phyloP scores from a whole-genome alignment of 1,140 invertebrate species.

The Drosophila neocordata region DNA sequence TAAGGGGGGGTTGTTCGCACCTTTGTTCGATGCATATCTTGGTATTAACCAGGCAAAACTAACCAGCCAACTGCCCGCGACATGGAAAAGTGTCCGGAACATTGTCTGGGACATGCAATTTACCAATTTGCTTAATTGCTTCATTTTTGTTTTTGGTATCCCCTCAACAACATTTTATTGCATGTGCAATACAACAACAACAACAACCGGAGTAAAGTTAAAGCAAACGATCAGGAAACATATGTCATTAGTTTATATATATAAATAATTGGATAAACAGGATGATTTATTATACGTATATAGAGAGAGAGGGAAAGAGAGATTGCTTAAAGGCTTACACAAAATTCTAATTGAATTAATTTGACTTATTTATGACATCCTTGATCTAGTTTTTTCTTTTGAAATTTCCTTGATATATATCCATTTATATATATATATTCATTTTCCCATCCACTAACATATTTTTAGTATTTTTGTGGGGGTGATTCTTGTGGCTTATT shows the following conservation, averaged over 20 bases:
- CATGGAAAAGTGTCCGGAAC: constrained; percentile 42
- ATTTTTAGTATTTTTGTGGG: constrained; percentile 58
- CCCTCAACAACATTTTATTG: constrained; percentile 40
- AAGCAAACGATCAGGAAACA: background rate
- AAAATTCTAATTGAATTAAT: constrained; percentile 36
- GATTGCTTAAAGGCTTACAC: no score
- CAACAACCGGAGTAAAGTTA: background rate
- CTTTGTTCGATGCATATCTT: constrained; percentile 65
- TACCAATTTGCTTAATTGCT: constrained; percentile 75
- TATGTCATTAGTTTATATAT: background rate
- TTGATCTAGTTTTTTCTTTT: constrained; percentile 36
- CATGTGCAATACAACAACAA: constrained; percentile 34
- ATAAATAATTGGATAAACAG: no score
- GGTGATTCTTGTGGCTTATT: constrained; percentile 29
- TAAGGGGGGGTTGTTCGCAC: constrained; percentile 47
- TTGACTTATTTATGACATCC: constrained; percentile 24
- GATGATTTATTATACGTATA: no score
- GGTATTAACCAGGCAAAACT: constrained; percentile 29
- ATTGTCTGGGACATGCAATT: constrained; percentile 66
- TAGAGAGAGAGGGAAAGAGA: no score
- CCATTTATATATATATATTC: background rate
- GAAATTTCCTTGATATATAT: constrained; percentile 36
- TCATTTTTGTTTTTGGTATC: constrained; percentile 36
- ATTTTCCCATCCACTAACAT: constrained; percentile 24
- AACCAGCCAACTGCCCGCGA: constrained; percentile 31